Conservation (phyloP, 2,888 invertebrate genomes). For the Scaptomyza flava region DNA sequence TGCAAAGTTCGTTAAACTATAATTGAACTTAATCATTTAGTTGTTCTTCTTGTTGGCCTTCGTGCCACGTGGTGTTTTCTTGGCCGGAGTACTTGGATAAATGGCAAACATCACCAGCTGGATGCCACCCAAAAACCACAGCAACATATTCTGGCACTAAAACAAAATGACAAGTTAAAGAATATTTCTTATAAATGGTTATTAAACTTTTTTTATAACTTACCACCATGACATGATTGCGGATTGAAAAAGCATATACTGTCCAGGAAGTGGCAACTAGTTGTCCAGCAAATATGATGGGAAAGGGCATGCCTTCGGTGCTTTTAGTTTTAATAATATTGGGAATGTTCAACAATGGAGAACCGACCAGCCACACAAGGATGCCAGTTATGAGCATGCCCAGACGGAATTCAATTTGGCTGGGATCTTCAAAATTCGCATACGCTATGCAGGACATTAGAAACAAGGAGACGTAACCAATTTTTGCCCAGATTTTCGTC, state of each 20-base stretch:
- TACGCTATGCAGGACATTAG: slow-evolving; percentile 87
- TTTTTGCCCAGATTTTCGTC: slow-evolving; percentile 86
- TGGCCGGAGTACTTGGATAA: slow-evolving; percentile 87
- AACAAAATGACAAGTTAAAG: slow-evolving; percentile 78
- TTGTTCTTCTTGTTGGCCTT: slow-evolving; percentile 74
- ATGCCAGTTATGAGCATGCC: slow-evolving; percentile 88
- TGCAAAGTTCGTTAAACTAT: slow-evolving; percentile 15
- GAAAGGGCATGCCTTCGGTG: slow-evolving; percentile 94
- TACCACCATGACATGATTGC: slow-evolving; percentile 80
- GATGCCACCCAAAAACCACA: slow-evolving; percentile 86
- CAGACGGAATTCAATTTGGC: slow-evolving; percentile 88
- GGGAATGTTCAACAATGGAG: slow-evolving; percentile 89
- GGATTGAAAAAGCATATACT: slow-evolving; percentile 82
- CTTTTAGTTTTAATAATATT: slow-evolving; percentile 92
- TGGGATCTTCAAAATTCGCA: slow-evolving; percentile 87
- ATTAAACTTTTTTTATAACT: slow-evolving; percentile 32
- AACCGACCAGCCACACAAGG: slow-evolving; percentile 87
- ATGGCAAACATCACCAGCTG: slow-evolving; percentile 89
- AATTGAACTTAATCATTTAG: slow-evolving; percentile 33
- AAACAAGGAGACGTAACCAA: slow-evolving; percentile 86
- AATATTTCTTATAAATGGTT: not conserved
- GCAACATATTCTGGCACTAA: slow-evolving; percentile 91
- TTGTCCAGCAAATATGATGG: slow-evolving; percentile 92
- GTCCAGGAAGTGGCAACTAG: slow-evolving; percentile 86
- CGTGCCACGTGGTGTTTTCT: slow-evolving; percentile 39